Base-by-base conservation (phyloP, 2,888 invertebrate species). In the Erynnis tages region DNA sequence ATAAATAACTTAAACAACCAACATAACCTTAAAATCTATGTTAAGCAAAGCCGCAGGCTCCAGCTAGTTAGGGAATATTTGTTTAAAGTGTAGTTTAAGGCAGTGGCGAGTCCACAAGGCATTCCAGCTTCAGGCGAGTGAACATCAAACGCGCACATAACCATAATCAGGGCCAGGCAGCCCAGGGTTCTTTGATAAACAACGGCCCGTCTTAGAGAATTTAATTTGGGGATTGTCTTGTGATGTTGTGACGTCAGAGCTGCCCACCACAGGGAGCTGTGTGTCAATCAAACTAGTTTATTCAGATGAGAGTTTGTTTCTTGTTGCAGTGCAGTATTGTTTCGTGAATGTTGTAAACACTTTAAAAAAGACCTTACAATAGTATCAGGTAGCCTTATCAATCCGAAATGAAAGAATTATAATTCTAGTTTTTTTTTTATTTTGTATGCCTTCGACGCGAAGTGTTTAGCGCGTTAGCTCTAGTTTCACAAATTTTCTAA, bases 101-200 rank as follows among this genome's bases (percentile, higher is more conserved):
- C 66, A 67, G 58, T 62, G 60, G 55, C 53, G 63, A 66, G 65
- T 72, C 73, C 74, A 67, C 76, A 77, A 83, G 82, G 85, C 83
- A 86, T 85, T 83, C 85, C 79, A 74, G 69, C 71, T 69, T 64
- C 86, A 67, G 68, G 52, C 62, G 67, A 66, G 47, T 70, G 79
- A 67, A 85, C 83, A 72, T 87, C 87, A 87, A 88, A 86, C 86
- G 62, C 58, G 56, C 60, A 63, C 61, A 63, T 60, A 66, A 64
- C 73, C 78, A 82, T 83, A 82, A 82, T 34, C 34, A 34, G 14
- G 34, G 34, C 17, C 35, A 35, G 10, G 19, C 78, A 69, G 78
- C 76, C 82, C 78, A 80, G 82, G 77, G 76, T 82, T 83, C 87
- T 86, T 86, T 86, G 85, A 84, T 84, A 82, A 80, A 76, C 77